Conservation (phyloP, 1,140 invertebrate species). For the Gyrodactylus bullatarudis region DNA sequence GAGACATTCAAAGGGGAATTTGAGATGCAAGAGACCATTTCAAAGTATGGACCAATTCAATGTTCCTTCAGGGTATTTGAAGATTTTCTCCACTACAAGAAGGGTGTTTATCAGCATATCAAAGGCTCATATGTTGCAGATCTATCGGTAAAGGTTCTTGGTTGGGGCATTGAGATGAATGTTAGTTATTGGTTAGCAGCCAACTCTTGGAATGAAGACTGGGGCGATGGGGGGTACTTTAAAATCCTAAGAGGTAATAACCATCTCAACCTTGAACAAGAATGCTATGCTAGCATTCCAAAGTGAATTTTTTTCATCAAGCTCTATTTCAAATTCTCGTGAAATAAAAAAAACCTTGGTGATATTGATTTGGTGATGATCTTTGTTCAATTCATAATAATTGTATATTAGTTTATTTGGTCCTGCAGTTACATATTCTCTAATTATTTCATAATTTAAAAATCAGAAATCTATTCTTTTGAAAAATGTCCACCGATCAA, state of each 20-base stretch:
- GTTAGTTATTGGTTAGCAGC: constrained; percentile 54
- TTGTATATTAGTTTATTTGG: too few species aligned
- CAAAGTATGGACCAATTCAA: constrained; percentile 55
- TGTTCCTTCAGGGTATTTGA: constrained; percentile 53
- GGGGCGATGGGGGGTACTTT: constrained; percentile 41
- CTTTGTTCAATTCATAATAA: too few species aligned
- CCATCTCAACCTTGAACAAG: constrained; percentile 31
- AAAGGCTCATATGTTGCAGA: constrained; percentile 38
- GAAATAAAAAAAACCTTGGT: too few species aligned
- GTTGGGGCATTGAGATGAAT: constrained; percentile 45
- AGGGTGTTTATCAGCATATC: constrained; percentile 48
- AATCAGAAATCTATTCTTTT: too few species aligned
- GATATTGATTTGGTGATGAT: too few species aligned
- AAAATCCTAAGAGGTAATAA: constrained; percentile 49
- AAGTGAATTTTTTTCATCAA: background rate
- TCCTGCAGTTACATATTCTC: too few species aligned
- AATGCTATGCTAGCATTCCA: background rate
- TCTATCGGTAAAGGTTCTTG: constrained; percentile 54
- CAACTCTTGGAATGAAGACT: constrained; percentile 65
- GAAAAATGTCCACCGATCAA: too few species aligned
- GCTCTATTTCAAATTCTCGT: background rate
- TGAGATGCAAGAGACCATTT: constrained; percentile 32
- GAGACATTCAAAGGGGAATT: constrained; percentile 31
- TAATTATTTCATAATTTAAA: too few species aligned
- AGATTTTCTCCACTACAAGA: constrained; percentile 52